Evolutionary conservation across 2,888 invertebrate species (phyloP).

Genomic region (Herminia tarsipennalis): DNA sequence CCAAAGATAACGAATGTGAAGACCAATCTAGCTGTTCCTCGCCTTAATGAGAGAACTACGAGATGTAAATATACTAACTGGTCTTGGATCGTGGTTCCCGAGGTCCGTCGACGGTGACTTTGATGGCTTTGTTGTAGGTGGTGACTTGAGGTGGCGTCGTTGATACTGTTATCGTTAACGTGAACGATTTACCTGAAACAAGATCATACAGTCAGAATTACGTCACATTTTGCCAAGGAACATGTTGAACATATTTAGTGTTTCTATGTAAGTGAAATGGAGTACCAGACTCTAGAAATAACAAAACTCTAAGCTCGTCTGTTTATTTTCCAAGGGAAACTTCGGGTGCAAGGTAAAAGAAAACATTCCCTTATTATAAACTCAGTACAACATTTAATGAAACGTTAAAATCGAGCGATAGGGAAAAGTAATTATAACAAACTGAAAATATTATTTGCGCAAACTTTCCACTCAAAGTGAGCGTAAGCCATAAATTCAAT

Average conservation of each 20-base stretch:
- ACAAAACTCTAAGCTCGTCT: too few relatives aligned
- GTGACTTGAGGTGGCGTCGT: constrained; percentile 98
- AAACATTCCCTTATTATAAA: constrained; percentile 16
- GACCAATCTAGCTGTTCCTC: too few relatives aligned
- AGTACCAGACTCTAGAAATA: too few relatives aligned
- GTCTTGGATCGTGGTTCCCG: constrained; percentile 97
- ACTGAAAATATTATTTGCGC: constrained; percentile 56
- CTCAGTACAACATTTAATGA: constrained; percentile 19
- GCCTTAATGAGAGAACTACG: not conserved
- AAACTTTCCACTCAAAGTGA: constrained; percentile 66
- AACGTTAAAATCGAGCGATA: constrained; percentile 10
- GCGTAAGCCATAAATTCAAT: constrained; percentile 76
- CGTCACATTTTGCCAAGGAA: not conserved
- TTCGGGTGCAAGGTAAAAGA: too few relatives aligned
- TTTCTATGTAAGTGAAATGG: constrained; percentile 9
- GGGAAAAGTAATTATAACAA: constrained; percentile 43
- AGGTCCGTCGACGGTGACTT: constrained; percentile 99
- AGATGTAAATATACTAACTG: constrained; percentile 77
- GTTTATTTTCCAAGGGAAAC: too few relatives aligned
- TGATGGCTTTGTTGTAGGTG: constrained; percentile 98
- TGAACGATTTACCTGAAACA: constrained; percentile 97
- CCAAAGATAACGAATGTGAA: too few relatives aligned
- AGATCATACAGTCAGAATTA: constrained; percentile 17
- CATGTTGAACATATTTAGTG: too few relatives aligned
- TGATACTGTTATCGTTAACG: constrained; percentile 97